Evolutionary conservation across 1,140 invertebrate species (phyloP), one percentile per base, ranked within the genome.

Genomic region (Helicoverpa zea): DNA sequence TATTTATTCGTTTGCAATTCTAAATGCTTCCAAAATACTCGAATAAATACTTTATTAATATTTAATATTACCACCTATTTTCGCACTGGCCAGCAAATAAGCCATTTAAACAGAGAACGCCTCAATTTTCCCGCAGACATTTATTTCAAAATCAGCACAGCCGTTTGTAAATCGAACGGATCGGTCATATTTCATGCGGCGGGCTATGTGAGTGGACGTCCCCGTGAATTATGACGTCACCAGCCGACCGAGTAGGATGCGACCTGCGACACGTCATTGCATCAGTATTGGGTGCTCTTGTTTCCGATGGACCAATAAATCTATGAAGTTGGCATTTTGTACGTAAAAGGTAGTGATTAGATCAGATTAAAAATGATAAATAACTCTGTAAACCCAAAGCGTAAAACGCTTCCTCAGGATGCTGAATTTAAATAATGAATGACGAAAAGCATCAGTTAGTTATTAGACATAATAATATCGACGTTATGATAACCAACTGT

Each of bases 281-380:
- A 79, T 79, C 61, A 77, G 70, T 64, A 75, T 82, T 79, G 77
- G 73, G 77, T 68, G 52, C 59, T 47, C 81, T 72, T 72, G 80
- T 81, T 81, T 81, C 80, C 80, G 80, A 81, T 81, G 68, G 66
- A 14, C 49, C 49, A 77, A 81, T 81, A 81, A 81, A 81, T 81
- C 56, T 73, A 68, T 54, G 64, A 73, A 78, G 49, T 70, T 81
- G 66, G 64, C 75, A 52, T 66, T 76, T 77, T 77, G 75, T 16
- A 43, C 0, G 11, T 43, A 43, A 43, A 43, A 43, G 35, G 5
- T 43, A 43, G 5, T 43, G 0, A 43, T 43, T 43, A 43, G 35
- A 43, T 43, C 4, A 43, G 35, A 43, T 9, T 43, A 43, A 43
- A 43, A 43, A 43, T n/a, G n/a, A n/a, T n/a, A n/a, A n/a, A n/a